These are phyloP conservation scores for Ladona fulva DNA, from an alignment of 1,140 invertebrate species.

Conservation along the genomic window DNA sequence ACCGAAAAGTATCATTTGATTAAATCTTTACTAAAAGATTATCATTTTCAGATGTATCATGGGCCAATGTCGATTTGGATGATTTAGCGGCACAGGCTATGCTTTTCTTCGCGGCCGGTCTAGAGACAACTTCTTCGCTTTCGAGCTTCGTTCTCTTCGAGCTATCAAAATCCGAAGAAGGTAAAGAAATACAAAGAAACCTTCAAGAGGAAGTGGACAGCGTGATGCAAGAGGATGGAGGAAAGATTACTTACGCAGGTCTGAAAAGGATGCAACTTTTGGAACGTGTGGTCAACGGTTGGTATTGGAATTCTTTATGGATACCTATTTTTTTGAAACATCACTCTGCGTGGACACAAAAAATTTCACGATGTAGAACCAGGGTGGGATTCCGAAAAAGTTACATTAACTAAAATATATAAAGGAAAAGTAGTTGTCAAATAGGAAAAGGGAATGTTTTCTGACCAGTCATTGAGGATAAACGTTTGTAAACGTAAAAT, in stretches of 20 bases:
- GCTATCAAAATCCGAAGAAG: constrained; percentile 34
- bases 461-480: no score
- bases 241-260: constrained; percentile 45
- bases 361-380: no score
- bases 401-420: no score
- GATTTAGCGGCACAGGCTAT: constrained; percentile 18
- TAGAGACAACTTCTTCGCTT: constrained; percentile 16
- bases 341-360: no score
- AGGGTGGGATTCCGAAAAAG: no score
- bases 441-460: no score
- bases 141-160: constrained; percentile 14
- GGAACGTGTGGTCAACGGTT: constrained; percentile 41
- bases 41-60: neutral
- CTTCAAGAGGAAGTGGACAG: constrained; percentile 38
- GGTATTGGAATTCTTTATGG: neutral
- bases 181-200: constrained; percentile 36
- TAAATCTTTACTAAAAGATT: no score
- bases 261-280: constrained; percentile 47
- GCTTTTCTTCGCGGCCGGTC: constrained; percentile 17
- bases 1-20: no score
- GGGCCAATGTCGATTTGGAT: neutral
- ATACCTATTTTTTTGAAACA: no score
- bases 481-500: no score
- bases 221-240: constrained; percentile 37
- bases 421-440: no score